Base-by-base conservation (phyloP, 2,888 invertebrate genomes). In the Steinernema scapterisci region DNA sequence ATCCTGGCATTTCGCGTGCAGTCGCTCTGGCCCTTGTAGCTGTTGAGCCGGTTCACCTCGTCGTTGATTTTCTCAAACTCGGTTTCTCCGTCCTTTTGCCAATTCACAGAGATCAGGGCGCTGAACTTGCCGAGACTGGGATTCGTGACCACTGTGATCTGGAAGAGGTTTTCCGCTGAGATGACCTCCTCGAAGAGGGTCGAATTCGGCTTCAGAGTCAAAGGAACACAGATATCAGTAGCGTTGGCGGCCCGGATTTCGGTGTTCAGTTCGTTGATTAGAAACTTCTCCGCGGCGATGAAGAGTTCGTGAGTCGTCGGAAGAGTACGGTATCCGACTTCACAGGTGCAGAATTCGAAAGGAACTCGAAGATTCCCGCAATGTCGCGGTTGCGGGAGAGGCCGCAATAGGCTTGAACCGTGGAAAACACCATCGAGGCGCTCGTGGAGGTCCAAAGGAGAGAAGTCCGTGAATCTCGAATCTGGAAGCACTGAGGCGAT, bases 261-360 rank as follows among this genome's bases (percentile, higher is more conserved):
- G 1, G 63, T 31, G 31, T 63, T 63, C 16, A 63, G 27, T 31
- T 31, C 63, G 16, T 31, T 9, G 11, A 63, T 27, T 2, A 63
- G 2, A n/a, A 63, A 63, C 16, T 16, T 16, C 19, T 27, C 63
- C 3, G 63, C 63, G 63, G 63, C 63, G 5, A 16, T 16, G 16
- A 27, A 27, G 16, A 63, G 13, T 7, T 5, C 25, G 63, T 25
- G 31, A 21, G 23, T 27, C 11, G 23, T 16, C 31, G 11, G 16
- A 11, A 63, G 6, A 11, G 27, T 16, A 11, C 25, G 6, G 51
- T 52, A 43, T 19, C 74, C 52, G 38, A 77, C 78, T 11, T 82
- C 77, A 70, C 82, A 82, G 44, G 80, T 73, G 73, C 82, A 82
- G 52, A 80, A 81, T 38, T 79, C 76, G 38, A 79, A 71, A 6